Evolutionary conservation across 1,140 invertebrate genomes (phyloP).

Genomic region (Neoseiulus cucumeris): DNA sequence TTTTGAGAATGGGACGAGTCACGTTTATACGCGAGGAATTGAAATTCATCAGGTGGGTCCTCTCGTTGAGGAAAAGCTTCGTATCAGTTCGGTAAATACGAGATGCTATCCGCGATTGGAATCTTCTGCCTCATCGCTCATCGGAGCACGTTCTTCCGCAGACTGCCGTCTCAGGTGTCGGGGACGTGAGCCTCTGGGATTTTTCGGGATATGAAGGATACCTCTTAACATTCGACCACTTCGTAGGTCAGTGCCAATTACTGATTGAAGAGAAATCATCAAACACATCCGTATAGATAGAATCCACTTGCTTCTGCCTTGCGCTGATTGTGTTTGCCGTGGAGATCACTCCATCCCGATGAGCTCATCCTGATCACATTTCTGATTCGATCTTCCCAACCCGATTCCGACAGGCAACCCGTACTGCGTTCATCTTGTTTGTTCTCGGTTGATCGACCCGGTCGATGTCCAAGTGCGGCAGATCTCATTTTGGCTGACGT

Average conservation of each 20-base stretch:
- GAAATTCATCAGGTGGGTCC: constrained; percentile 37
- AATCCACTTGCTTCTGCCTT: not conserved
- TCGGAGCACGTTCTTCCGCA: too few relatives aligned
- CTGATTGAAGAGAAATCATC: not conserved
- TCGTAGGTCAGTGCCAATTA: constrained; percentile 32
- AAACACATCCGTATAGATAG: not conserved
- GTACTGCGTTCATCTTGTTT: constrained; percentile 44
- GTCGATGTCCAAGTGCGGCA: constrained; percentile 48
- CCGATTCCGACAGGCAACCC: constrained; percentile 27
- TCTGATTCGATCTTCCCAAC: not conserved
- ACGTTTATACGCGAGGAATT: constrained; percentile 45
- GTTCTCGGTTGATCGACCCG: constrained; percentile 51
- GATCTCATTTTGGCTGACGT: constrained; percentile 56
- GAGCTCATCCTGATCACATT: not conserved
- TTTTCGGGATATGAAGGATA: constrained; percentile 61
- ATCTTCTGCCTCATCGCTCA: not conserved
- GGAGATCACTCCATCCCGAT: not conserved
- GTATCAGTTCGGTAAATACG: too few relatives aligned
- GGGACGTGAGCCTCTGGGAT: constrained; percentile 54
- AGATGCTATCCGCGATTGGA: too few relatives aligned
- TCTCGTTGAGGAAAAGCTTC: too few relatives aligned
- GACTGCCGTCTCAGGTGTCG: constrained; percentile 32
- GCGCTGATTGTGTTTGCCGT: not conserved
- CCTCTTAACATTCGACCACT: constrained; percentile 53
- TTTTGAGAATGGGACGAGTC: constrained; percentile 17